Evolutionary conservation across 2,797 vertebrate species (phyloP).

Genomic region (Emydoidea blandingii): DNA sequence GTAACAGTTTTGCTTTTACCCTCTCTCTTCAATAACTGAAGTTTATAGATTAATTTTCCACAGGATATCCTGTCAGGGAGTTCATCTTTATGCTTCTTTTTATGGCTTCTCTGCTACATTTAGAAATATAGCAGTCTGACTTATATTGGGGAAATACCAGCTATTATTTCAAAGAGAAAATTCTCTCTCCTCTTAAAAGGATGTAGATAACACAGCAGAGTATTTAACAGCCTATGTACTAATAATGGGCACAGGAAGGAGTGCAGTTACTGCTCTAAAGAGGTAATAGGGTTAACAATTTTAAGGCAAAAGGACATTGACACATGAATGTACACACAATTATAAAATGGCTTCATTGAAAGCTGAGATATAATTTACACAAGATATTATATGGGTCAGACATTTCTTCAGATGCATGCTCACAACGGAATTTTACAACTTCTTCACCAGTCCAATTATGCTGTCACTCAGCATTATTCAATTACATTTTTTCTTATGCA

Average conservation of each 20-base stretch:
- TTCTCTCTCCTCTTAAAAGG: slow-evolving; percentile 35
- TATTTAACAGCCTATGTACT: neutral
- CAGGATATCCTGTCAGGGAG: neutral
- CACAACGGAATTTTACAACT: slow-evolving; percentile 73
- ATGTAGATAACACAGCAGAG: neutral
- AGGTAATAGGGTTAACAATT: slow-evolving; percentile 32
- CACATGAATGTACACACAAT: neutral
- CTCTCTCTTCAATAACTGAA: neutral
- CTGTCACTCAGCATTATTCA: slow-evolving; percentile 11
- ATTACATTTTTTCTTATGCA: slow-evolving; percentile 22
- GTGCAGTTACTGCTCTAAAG: slow-evolving; percentile 31
- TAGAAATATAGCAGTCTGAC: neutral
- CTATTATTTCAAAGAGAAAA: neutral
- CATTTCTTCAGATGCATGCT: slow-evolving; percentile 41
- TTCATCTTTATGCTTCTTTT: neutral
- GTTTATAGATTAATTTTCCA: slow-evolving; percentile 26
- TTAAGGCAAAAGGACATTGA: slow-evolving; percentile 6
- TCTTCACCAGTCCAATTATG: slow-evolving; percentile 61
- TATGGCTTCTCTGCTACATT: neutral
- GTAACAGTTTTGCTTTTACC: neutral
- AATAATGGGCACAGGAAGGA: slow-evolving; percentile 15
- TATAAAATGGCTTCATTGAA: slow-evolving; percentile 51
- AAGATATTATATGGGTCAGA: slow-evolving; percentile 62
- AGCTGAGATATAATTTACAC: slow-evolving; percentile 72
- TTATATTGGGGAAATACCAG: slow-evolving; percentile 1